A percentile compares a stretch with the other conserved stretches of the same genome.
Evolutionary conservation across 2,113 vertebrate species (phyloP).

Genomic region (Ophthalmolycus amberensis): DNA sequence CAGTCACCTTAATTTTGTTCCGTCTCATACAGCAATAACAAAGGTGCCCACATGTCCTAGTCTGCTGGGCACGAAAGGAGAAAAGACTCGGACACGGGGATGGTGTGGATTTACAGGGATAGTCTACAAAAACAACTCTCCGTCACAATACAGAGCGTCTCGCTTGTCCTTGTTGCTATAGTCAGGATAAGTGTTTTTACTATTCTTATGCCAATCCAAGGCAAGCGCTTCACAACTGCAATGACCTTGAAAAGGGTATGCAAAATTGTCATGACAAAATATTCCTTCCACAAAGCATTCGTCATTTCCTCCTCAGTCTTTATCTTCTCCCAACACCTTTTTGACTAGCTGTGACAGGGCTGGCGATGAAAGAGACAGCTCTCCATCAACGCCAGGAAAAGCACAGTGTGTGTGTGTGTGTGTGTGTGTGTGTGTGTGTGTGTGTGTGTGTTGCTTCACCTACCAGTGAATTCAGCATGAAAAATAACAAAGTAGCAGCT

Average conservation of each 20-base stretch:
- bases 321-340: slow-evolving; percentile 36
- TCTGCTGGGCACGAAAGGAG: slow-evolving; percentile 28
- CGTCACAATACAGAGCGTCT: slow-evolving; percentile 25
- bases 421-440: slow-evolving; percentile 11
- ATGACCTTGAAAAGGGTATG: slow-evolving; percentile 51
- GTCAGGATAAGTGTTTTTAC: slow-evolving; percentile 32
- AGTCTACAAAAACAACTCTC: slow-evolving; percentile 13
- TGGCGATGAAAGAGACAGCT: slow-evolving; percentile 27
- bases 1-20: slow-evolving; percentile 60
- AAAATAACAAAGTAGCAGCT: slow-evolving; percentile 34
- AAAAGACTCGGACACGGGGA: slow-evolving; percentile 21
- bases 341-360: slow-evolving; percentile 23
- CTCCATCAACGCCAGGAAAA: slow-evolving; percentile 24
- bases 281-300: slow-evolving; percentile 29
- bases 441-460: slow-evolving; percentile 22
- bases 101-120: slow-evolving; percentile 33
- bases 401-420: slow-evolving; percentile 25
- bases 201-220: slow-evolving; percentile 13
- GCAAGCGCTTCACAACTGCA: slow-evolving; percentile 4
- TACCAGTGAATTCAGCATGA: slow-evolving; percentile 25
- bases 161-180: background rate
- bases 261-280: slow-evolving; percentile 32
- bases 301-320: slow-evolving; percentile 24
- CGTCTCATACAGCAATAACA: slow-evolving; percentile 36
- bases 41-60: slow-evolving; percentile 37